A percentile compares a stretch with the other conserved stretches of the same genome.
Conservation (phyloP, 2,113 vertebrate species). For the Smithornis capensis region DNA sequence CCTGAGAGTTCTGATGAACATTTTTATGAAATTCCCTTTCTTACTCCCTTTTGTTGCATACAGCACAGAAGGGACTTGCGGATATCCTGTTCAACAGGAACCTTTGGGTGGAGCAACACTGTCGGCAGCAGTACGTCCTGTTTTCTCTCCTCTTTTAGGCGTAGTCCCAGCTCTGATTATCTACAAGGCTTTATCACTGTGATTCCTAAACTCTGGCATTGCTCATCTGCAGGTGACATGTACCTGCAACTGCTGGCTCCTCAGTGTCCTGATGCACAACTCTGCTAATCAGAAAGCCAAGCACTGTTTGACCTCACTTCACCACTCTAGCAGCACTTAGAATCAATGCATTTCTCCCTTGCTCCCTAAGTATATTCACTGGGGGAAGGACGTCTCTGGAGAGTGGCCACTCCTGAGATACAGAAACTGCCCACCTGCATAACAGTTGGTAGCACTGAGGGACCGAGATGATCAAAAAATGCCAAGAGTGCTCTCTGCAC, state of each 20-base stretch:
- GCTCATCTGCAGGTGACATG: slow-evolving; percentile 5
- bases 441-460: not conserved
- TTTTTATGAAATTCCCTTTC: not conserved
- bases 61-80: not conserved
- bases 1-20: not conserved
- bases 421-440: not conserved
- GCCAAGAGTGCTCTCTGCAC: rapidly evolving
- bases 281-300: slow-evolving; percentile 1
- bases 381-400: not conserved
- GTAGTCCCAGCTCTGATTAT: slow-evolving; percentile 39
- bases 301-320: not conserved
- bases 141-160: slow-evolving; percentile 47
- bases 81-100: slow-evolving; percentile 48
- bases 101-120: not conserved
- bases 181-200: slow-evolving; percentile 31
- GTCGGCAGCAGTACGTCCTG: not conserved
- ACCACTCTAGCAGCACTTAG: not conserved
- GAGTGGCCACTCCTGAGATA: not conserved
- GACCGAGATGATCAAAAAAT: not conserved
- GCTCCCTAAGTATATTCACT: not conserved
- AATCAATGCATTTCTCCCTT: not conserved
- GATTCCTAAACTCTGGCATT: slow-evolving; percentile 19
- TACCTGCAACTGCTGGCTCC: not conserved
- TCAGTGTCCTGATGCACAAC: not conserved
- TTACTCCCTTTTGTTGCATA: not conserved